Evolutionary conservation across 2,888 invertebrate species (phyloP).

Genomic region (Drosophila ezoana): DNA sequence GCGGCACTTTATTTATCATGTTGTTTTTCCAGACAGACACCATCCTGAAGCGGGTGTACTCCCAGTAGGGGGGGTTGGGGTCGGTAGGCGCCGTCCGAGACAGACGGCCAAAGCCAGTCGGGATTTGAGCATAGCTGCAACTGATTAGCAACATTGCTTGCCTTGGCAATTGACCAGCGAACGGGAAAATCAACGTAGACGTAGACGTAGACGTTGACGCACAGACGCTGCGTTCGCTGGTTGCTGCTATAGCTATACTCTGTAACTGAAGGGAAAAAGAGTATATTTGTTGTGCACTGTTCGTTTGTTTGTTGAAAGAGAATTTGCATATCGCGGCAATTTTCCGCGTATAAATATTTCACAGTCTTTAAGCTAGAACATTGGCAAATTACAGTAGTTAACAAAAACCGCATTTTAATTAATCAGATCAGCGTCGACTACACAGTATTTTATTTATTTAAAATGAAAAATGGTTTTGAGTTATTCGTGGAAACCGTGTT

Average conservation of each 20-base stretch:
- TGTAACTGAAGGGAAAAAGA: background rate
- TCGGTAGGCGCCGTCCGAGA: background rate
- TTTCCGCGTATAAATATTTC: too few species aligned
- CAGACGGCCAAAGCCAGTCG: background rate
- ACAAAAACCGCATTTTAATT: too few species aligned
- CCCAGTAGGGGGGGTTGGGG: background rate
- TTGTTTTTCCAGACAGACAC: slow-evolving; percentile 60
- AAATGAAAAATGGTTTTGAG: too few species aligned
- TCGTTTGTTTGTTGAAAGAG: background rate
- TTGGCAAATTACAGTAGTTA: too few species aligned
- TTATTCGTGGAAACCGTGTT: too few species aligned
- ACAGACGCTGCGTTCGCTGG: background rate
- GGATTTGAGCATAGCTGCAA: slow-evolving; percentile 36
- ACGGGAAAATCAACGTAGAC: slow-evolving; percentile 28
- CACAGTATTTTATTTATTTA: too few species aligned
- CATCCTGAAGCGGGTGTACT: slow-evolving; percentile 4
- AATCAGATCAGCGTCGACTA: too few species aligned
- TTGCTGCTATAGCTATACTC: background rate
- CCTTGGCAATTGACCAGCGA: slow-evolving; percentile 46
- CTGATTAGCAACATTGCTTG: slow-evolving; percentile 75
- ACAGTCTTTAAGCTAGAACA: too few species aligned
- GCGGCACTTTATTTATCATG: slow-evolving; percentile 79
- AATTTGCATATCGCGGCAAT: background rate
- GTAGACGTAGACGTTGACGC: background rate
- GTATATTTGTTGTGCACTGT: background rate